Conservation (phyloP, 2,113 vertebrate species). For the Ctenomys sociabilis region DNA sequence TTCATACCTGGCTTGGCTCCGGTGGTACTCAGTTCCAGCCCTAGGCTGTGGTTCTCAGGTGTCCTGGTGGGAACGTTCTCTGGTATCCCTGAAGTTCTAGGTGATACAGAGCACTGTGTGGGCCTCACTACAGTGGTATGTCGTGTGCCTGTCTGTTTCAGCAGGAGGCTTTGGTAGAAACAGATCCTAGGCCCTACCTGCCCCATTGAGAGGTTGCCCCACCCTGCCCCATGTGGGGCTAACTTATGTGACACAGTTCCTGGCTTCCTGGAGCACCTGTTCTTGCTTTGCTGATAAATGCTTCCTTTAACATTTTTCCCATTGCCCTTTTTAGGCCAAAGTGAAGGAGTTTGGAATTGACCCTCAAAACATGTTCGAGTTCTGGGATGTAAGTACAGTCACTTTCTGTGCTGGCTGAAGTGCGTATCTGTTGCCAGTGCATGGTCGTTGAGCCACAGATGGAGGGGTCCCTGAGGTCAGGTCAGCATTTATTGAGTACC, state of each 20-base stretch:
- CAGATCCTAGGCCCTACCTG: background rate
- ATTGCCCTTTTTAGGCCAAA: constrained; percentile 89
- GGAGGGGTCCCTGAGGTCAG: constrained; percentile 34
- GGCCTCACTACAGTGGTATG: background rate
- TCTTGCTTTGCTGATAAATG: background rate
- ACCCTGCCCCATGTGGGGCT: background rate
- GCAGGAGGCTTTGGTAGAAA: background rate
- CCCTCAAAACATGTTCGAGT: constrained; percentile 97
- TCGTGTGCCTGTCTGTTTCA: too few species aligned
- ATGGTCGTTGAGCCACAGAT: background rate
- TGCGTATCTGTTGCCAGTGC: constrained; percentile 17
- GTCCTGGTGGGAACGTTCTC: background rate
- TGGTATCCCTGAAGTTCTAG: background rate
- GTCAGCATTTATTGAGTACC: background rate
- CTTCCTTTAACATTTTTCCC: background rate
- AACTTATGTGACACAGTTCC: fast-evolving
- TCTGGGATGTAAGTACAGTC: constrained; percentile 96
- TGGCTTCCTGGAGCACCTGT: fast-evolving
- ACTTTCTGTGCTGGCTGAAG: background rate
- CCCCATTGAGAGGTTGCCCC: too few species aligned
- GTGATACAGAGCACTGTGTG: background rate
- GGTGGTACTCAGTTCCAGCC: background rate
- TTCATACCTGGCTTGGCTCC: background rate
- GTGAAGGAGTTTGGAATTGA: constrained; percentile 99
- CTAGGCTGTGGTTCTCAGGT: background rate